phyloP scores from a whole-genome alignment of 1,140 invertebrate species.

The Drosophila gunungcola region DNA sequence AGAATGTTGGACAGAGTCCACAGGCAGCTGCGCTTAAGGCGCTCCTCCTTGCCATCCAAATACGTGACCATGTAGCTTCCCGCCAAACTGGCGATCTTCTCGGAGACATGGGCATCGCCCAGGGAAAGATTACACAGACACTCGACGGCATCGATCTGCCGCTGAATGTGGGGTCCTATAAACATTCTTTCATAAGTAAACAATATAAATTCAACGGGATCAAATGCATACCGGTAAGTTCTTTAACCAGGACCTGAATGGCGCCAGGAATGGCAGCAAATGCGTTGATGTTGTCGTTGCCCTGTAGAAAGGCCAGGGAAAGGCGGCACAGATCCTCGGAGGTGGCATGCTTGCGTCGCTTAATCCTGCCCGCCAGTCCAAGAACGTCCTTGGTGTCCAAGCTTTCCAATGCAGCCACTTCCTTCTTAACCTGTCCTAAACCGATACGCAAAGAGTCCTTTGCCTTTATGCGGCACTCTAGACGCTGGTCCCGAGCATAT shows the following conservation, averaged over 20 bases:
- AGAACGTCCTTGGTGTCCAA: constrained; percentile 67
- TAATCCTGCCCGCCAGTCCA: constrained; percentile 68
- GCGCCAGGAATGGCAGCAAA: constrained; percentile 69
- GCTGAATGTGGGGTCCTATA: constrained; percentile 52
- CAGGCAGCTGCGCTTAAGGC: constrained; percentile 60
- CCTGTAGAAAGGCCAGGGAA: constrained; percentile 71
- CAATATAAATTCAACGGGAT: background rate
- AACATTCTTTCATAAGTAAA: background rate
- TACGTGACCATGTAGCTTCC: constrained; percentile 78
- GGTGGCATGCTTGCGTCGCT: constrained; percentile 75
- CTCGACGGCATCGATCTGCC: constrained; percentile 66
- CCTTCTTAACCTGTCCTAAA: constrained; percentile 66
- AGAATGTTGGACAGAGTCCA: constrained; percentile 78
- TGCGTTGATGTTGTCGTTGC: constrained; percentile 61
- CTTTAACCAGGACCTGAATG: constrained; percentile 72
- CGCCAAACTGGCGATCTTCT: constrained; percentile 70
- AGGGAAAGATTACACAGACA: constrained; percentile 78
- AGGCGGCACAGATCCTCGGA: constrained; percentile 72
- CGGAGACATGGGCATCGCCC: constrained; percentile 67
- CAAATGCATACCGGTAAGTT: constrained; percentile 58
- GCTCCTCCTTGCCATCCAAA: constrained; percentile 56
- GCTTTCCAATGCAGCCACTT: constrained; percentile 64
- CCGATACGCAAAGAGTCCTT: constrained; percentile 72
- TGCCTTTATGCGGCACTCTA: constrained; percentile 41
- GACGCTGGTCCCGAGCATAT: constrained; percentile 56